phyloP scores from a whole-genome alignment of 1,140 invertebrate species.

The Drosophila malerkotliana region DNA sequence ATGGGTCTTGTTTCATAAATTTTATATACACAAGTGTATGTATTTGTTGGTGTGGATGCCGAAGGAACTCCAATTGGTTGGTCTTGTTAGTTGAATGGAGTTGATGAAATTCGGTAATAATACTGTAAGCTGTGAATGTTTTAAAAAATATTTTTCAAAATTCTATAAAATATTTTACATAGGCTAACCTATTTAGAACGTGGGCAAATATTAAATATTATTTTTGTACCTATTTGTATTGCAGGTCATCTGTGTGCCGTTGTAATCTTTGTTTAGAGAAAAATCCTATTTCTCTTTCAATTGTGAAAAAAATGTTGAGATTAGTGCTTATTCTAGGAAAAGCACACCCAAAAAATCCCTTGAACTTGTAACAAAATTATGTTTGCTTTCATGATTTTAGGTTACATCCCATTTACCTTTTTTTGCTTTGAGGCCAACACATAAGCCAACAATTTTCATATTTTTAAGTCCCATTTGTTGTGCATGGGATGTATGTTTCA shows the following conservation, averaged over 20 bases:
- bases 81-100: conserved; percentile 23
- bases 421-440: conserved; percentile 3
- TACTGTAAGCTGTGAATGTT: too few species aligned
- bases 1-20: conserved; percentile 61
- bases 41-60: conserved; percentile 8
- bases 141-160: too few species aligned
- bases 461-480: conserved; percentile 40
- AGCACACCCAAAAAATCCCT: conserved; percentile 7
- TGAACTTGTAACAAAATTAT: conserved; percentile 59
- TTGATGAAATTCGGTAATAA: neutral
- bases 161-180: too few species aligned
- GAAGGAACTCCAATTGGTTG: conserved; percentile 17
- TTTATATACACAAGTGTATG: conserved; percentile 34
- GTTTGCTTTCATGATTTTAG: conserved; percentile 51
- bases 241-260: conserved; percentile 10
- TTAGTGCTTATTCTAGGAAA: conserved; percentile 40
- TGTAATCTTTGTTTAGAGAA: neutral
- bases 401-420: conserved; percentile 25
- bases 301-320: conserved; percentile 52
- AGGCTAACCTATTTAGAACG: too few species aligned
- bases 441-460: conserved; percentile 52
- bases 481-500: conserved; percentile 45
- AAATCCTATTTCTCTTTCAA: conserved; percentile 41
- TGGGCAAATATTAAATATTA: too few species aligned
- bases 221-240: neutral